Conservation (phyloP, 2,113 vertebrate genomes). For the Myotis brandtii region DNA sequence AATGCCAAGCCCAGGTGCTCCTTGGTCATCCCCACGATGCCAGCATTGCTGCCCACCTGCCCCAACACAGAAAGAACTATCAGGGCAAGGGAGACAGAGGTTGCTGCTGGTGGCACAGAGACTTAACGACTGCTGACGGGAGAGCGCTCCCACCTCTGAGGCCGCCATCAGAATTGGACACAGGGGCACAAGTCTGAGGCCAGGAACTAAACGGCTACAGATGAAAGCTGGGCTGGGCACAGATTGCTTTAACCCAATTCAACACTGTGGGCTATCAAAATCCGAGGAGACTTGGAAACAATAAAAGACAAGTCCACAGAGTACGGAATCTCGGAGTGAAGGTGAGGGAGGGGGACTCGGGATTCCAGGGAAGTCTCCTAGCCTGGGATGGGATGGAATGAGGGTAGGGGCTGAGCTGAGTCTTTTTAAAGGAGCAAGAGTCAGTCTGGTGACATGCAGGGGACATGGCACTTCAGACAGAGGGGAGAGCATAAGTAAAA, state of each 20-base stretch:
- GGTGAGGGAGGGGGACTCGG: too few relatives aligned
- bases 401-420: too few relatives aligned
- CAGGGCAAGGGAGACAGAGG: neutral
- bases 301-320: neutral
- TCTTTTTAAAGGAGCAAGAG: too few relatives aligned
- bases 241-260: neutral
- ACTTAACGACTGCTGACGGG: neutral
- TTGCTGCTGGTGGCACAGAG: neutral
- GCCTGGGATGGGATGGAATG: too few relatives aligned
- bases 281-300: neutral
- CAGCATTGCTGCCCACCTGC: conserved; percentile 98
- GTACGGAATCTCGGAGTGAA: too few relatives aligned
- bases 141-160: neutral
- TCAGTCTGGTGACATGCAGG: too few relatives aligned
- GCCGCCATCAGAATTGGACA: neutral
- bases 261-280: neutral
- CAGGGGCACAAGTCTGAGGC: neutral
- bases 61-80: conserved; percentile 67
- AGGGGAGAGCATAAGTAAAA: too few relatives aligned
- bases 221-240: neutral
- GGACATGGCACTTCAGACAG: too few relatives aligned
- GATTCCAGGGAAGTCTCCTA: too few relatives aligned
- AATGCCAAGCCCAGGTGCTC: conserved; percentile 97
- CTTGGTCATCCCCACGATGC: conserved; percentile 99
- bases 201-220: neutral